Percentiles rank a stretch among this genome's conserved stretches.
Conservation (phyloP, 2,888 invertebrate genomes). For the Aproaerema taeniolella region DNA sequence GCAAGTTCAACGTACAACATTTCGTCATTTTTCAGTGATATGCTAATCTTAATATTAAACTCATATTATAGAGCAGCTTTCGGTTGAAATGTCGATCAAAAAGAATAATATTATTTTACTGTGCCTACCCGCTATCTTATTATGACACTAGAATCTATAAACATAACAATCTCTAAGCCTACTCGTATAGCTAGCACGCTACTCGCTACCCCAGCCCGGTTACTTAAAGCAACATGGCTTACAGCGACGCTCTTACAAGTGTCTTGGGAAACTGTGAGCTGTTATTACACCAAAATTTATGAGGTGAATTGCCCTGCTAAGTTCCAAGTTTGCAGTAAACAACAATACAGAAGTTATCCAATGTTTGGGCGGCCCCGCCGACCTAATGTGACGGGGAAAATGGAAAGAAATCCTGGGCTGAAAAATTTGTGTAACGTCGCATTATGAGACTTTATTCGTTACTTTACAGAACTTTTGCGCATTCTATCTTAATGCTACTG, state of each 20-base stretch:
- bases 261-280: conserved; percentile 68
- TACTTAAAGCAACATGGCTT: conserved; percentile 45
- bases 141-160: too few relatives aligned
- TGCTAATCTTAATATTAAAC: too few relatives aligned
- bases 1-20: too few relatives aligned
- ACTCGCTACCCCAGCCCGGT: conserved; percentile 8
- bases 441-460: conserved; percentile 52
- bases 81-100: too few relatives aligned
- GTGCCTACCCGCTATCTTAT: too few relatives aligned
- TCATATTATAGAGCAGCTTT: too few relatives aligned
- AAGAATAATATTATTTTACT: too few relatives aligned
- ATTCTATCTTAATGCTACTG: conserved; percentile 18
- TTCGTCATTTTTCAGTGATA: too few relatives aligned
- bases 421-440: conserved; percentile 47
- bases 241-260: conserved; percentile 66
- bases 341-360: conserved; percentile 69
- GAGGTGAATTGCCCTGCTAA: conserved; percentile 63
- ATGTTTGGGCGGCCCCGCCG: conserved; percentile 45
- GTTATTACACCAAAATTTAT: conserved; percentile 73
- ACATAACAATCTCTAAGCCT: too few relatives aligned
- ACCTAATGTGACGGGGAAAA: conserved; percentile 56
- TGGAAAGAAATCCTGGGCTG: conserved; percentile 47
- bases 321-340: conserved; percentile 70
- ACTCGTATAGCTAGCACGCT: too few relatives aligned
- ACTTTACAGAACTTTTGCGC: conserved; percentile 34